Evolutionary conservation across 2,888 invertebrate genomes (phyloP).

Genomic region (Punctoribates punctum): DNA sequence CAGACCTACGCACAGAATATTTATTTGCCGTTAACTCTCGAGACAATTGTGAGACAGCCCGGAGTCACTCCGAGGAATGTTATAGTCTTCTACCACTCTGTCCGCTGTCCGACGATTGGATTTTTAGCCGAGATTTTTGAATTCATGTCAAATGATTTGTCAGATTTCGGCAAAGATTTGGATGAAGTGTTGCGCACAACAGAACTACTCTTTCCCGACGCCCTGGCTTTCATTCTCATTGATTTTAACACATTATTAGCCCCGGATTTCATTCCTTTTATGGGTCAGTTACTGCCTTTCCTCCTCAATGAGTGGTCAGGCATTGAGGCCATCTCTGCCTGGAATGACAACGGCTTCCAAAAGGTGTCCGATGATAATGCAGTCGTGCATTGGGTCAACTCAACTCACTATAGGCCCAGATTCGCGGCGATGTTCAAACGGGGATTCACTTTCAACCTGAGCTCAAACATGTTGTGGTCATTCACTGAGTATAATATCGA

Average conservation of each 20-base stretch:
- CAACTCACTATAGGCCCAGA: constrained; percentile 22
- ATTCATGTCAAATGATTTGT: constrained; percentile 42
- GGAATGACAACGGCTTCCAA: constrained; percentile 46
- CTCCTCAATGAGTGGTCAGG: constrained; percentile 49
- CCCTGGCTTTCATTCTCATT: constrained; percentile 55
- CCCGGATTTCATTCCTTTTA: constrained; percentile 57
- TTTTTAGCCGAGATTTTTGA: constrained; percentile 42
- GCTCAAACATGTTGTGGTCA: constrained; percentile 41
- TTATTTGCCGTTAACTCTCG: constrained; percentile 53
- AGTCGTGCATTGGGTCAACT: neutral
- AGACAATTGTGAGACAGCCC: constrained; percentile 58
- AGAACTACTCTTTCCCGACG: constrained; percentile 34
- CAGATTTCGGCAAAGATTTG: constrained; percentile 30
- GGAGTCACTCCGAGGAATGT: constrained; percentile 57
- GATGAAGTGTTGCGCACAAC: constrained; percentile 34
- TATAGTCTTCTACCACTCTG: constrained; percentile 50
- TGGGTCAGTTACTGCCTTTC: constrained; percentile 55
- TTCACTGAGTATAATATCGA: constrained; percentile 37
- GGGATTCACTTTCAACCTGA: constrained; percentile 38
- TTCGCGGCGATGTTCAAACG: constrained; percentile 24
- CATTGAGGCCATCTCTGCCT: constrained; percentile 45
- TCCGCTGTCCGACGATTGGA: neutral
- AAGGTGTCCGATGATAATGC: constrained; percentile 15
- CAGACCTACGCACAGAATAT: constrained; percentile 46
- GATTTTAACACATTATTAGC: constrained; percentile 57